Conservation (phyloP, 2,797 vertebrate genomes). For the Amniataba percoides region DNA sequence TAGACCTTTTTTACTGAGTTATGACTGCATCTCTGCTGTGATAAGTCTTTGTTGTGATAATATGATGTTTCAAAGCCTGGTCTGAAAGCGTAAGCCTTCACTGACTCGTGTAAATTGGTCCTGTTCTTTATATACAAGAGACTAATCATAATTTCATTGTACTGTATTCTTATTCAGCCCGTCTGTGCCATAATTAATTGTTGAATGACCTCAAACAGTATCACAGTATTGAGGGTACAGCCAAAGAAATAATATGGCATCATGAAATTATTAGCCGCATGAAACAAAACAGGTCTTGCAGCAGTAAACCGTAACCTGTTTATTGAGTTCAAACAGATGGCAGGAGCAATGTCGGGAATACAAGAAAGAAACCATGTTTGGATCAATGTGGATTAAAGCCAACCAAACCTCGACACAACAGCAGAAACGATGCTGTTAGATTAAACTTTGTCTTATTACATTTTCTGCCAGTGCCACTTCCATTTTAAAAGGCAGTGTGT, state of each 20-base stretch:
- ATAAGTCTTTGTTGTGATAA: conserved; percentile 7
- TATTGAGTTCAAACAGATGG: conserved; percentile 35
- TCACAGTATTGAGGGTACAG: background rate
- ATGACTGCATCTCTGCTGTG: background rate
- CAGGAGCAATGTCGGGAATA: conserved; percentile 9
- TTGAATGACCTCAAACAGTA: conserved; percentile 4
- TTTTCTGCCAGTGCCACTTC: background rate
- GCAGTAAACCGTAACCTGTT: conserved; percentile 41
- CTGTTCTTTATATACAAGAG: background rate
- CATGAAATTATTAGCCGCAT: conserved; percentile 28
- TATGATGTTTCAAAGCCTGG: conserved; percentile 22
- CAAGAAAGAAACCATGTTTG: background rate
- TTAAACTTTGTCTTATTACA: background rate
- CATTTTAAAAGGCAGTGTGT: background rate
- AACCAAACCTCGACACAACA: background rate
- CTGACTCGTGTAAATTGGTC: background rate
- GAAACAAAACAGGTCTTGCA: conserved; percentile 32
- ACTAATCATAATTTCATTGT: background rate
- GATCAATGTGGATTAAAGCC: conserved; percentile 23
- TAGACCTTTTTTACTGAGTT: conserved; percentile 13
- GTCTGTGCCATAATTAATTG: conserved; percentile 8
- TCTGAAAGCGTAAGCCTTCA: background rate
- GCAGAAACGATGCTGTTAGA: conserved; percentile 1
- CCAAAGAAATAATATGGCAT: conserved; percentile 26
- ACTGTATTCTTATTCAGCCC: background rate